These are phyloP conservation scores for Cosmia pyralina DNA, from an alignment of 2,888 invertebrate species.

Conservation along the genomic window DNA sequence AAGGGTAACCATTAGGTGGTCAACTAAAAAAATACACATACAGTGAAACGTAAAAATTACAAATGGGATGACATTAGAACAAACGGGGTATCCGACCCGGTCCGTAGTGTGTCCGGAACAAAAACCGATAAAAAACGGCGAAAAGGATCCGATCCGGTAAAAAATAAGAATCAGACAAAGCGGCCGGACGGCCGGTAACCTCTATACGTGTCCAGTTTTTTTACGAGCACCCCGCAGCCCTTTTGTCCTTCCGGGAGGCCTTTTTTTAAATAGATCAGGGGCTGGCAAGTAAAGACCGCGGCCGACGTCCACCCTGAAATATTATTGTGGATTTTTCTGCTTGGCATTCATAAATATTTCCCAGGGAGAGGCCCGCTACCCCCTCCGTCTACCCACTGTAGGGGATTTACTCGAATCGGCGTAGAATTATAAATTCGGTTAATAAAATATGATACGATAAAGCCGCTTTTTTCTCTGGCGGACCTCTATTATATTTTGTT, in stretches of 20 bases:
- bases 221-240: slow-evolving; percentile 85
- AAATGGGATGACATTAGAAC: slow-evolving; percentile 89
- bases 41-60: slow-evolving; percentile 85
- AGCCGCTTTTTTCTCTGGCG: slow-evolving; percentile 83
- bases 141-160: slow-evolving; percentile 89
- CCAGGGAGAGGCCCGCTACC: slow-evolving; percentile 72
- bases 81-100: slow-evolving; percentile 79
- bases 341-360: slow-evolving; percentile 90
- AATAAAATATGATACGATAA: slow-evolving; percentile 90
- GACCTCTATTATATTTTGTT: slow-evolving; percentile 90
- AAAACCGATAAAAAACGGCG: slow-evolving; percentile 89
- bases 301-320: slow-evolving; percentile 88
- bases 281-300: slow-evolving; percentile 87
- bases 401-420: slow-evolving; percentile 87
- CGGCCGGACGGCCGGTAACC: slow-evolving; percentile 83
- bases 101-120: slow-evolving; percentile 87
- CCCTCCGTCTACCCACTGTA: slow-evolving; percentile 65
- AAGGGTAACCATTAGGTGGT: slow-evolving; percentile 79
- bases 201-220: slow-evolving; percentile 89
- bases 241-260: slow-evolving; percentile 89
- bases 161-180: slow-evolving; percentile 90
- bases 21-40: slow-evolving; percentile 77
- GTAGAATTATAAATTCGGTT: slow-evolving; percentile 90
- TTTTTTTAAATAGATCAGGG: slow-evolving; percentile 90
- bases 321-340: slow-evolving; percentile 91